Conservation (phyloP, 1,140 invertebrate genomes). For the Drosophila hydei region DNA sequence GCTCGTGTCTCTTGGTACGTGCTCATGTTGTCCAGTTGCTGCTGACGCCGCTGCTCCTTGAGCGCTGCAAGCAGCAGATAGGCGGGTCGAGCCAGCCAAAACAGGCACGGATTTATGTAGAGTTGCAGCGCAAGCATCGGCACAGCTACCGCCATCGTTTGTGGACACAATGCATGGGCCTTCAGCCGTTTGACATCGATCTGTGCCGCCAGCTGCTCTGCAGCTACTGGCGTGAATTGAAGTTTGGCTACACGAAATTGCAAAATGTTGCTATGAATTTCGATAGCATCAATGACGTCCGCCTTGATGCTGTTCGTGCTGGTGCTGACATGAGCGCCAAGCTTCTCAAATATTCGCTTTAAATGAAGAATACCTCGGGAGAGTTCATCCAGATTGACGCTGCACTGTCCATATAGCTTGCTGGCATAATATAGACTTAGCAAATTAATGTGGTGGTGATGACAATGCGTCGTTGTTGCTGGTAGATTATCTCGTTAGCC, state of each 20-base stretch:
- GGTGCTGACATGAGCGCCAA: conserved; percentile 85
- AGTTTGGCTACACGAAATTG: conserved; percentile 54
- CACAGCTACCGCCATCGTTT: conserved; percentile 88
- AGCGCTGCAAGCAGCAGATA: conserved; percentile 85
- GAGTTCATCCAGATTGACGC: conserved; percentile 77
- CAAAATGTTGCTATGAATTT: conserved; percentile 80
- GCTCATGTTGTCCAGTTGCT: conserved; percentile 8
- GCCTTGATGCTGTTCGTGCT: conserved; percentile 83
- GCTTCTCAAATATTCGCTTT: conserved; percentile 85
- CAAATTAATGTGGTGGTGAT: conserved; percentile 91
- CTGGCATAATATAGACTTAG: conserved; percentile 86
- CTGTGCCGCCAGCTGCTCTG: conserved; percentile 81
- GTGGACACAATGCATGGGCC: conserved; percentile 87
- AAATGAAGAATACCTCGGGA: conserved; percentile 86
- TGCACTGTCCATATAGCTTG: conserved; percentile 60
- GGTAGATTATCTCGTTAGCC: conserved; percentile 86
- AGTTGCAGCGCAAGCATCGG: conserved; percentile 89
- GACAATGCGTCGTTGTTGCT: conserved; percentile 89
- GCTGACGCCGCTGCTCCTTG: conserved; percentile 58
- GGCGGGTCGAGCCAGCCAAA: conserved; percentile 87
- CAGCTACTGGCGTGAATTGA: conserved; percentile 64
- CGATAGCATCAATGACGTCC: conserved; percentile 82
- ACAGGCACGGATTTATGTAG: conserved; percentile 89
- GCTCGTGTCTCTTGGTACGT: conserved; percentile 49
- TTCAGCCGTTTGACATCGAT: conserved; percentile 85